Evolutionary conservation across 2,888 invertebrate species (phyloP).

Genomic region (Meiosimyza platycephala): DNA sequence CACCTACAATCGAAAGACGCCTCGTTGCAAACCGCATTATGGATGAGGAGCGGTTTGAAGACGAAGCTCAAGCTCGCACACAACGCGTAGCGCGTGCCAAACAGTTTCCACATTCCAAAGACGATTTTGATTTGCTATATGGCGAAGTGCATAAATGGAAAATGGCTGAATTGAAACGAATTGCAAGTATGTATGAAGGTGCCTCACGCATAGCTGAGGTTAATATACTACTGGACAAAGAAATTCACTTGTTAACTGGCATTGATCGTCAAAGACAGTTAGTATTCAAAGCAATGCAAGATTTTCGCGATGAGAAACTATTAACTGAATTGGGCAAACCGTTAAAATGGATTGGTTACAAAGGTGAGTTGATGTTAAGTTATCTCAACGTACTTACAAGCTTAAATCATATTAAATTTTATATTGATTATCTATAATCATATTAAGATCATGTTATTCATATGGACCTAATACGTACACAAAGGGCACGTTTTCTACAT

Average conservation of each 20-base stretch:
- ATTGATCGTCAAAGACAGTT: constrained; percentile 77
- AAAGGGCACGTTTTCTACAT: constrained; percentile 80
- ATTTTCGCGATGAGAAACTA: constrained; percentile 73
- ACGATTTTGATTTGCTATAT: constrained; percentile 81
- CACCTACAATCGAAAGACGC: constrained; percentile 57
- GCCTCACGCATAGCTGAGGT: constrained; percentile 79
- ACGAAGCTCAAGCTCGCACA: constrained; percentile 60
- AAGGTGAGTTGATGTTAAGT: constrained; percentile 67
- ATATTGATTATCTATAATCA: too few species aligned
- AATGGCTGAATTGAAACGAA: constrained; percentile 71
- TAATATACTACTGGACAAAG: constrained; percentile 77
- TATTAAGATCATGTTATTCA: constrained; percentile 70
- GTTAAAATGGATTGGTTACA: constrained; percentile 80
- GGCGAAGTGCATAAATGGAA: constrained; percentile 68
- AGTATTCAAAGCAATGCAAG: constrained; percentile 72
- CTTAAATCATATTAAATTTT: neutral
- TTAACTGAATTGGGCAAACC: constrained; percentile 79
- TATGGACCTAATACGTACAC: constrained; percentile 85
- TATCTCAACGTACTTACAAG: neutral
- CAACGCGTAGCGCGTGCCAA: constrained; percentile 74
- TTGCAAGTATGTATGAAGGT: constrained; percentile 74
- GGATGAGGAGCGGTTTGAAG: constrained; percentile 55
- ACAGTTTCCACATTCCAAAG: constrained; percentile 77
- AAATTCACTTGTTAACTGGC: constrained; percentile 70
- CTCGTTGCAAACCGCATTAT: constrained; percentile 66